phyloP scores from a whole-genome alignment of 2,797 vertebrate genomes.

The Hypotaenidia philippensis region DNA sequence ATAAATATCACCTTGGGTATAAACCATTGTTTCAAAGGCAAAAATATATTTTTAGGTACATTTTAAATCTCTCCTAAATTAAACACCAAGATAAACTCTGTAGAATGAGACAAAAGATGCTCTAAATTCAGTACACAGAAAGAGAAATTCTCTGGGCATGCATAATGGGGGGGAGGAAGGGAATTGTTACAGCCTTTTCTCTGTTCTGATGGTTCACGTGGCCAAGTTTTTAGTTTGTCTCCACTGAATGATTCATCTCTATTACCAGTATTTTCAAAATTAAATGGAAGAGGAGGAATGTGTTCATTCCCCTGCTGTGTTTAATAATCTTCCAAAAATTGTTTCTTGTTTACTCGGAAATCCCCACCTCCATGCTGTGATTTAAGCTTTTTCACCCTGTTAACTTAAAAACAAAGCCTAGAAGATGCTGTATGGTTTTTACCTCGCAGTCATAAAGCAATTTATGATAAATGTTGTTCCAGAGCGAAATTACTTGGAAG shows the following conservation, averaged over 20 bases:
- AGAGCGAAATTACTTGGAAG: conserved; percentile 22
- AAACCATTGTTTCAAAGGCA: neutral
- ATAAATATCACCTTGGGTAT: neutral
- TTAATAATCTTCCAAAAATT: conserved; percentile 63
- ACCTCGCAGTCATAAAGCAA: neutral
- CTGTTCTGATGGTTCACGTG: neutral
- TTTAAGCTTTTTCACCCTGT: conserved; percentile 12
- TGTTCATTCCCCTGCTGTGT: conserved; percentile 46
- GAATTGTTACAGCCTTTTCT: neutral
- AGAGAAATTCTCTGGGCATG: neutral
- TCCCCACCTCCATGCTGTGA: conserved; percentile 27
- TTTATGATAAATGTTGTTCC: conserved; percentile 38
- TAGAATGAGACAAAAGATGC: neutral
- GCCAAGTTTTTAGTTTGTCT: conserved; percentile 13
- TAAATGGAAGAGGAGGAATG: conserved; percentile 58
- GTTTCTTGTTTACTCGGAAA: conserved; percentile 62
- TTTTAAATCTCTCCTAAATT: neutral
- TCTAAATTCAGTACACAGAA: neutral
- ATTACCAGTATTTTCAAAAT: conserved; percentile 55
- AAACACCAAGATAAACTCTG: neutral
- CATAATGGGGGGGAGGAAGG: neutral
- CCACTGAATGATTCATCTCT: conserved; percentile 45
- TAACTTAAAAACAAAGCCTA: conserved; percentile 32
- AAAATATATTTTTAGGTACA: neutral
- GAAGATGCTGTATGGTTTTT: neutral